These are phyloP conservation scores for Rhabdomys pumilio DNA, from an alignment of 2,797 vertebrate genomes.

Conservation along the genomic window DNA sequence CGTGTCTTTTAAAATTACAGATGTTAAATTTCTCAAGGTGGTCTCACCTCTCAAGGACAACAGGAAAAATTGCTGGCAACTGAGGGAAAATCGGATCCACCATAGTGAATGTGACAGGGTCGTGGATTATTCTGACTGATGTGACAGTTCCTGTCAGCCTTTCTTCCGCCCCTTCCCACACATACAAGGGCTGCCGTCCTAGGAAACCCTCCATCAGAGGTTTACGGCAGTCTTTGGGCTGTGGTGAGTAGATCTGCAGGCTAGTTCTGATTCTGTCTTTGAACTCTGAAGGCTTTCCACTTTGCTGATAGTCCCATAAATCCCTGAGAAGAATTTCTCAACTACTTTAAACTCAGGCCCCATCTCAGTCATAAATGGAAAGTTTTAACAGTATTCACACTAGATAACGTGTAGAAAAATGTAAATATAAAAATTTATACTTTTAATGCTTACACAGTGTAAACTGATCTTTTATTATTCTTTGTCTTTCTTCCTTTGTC, in stretches of 20 bases:
- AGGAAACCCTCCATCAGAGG: slow-evolving; percentile 98
- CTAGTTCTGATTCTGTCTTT: slow-evolving; percentile 91
- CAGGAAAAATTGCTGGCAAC: slow-evolving; percentile 97
- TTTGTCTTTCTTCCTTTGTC: not conserved
- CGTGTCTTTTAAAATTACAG: slow-evolving; percentile 98
- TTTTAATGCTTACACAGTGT: not conserved
- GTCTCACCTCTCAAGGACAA: slow-evolving; percentile 96
- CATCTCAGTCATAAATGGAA: slow-evolving; percentile 6
- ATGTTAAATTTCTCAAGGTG: slow-evolving; percentile 97
- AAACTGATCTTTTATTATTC: not conserved
- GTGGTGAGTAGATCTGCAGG: slow-evolving; percentile 96
- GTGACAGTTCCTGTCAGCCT: slow-evolving; percentile 91
- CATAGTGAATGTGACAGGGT: slow-evolving; percentile 98
- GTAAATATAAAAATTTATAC: slow-evolving; percentile 33
- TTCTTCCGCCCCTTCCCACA: slow-evolving; percentile 97
- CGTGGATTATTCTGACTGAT: slow-evolving; percentile 97
- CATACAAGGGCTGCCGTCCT: slow-evolving; percentile 97
- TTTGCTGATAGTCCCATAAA: not conserved
- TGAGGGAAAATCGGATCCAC: slow-evolving; percentile 99
- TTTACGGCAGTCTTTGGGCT: slow-evolving; percentile 97
- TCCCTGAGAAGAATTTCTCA: slow-evolving; percentile 32
- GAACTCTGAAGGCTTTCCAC: slow-evolving; percentile 30
- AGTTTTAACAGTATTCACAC: slow-evolving; percentile 8
- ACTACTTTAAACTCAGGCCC: not conserved
- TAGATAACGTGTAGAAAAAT: not conserved